Evolutionary conservation across 1,140 invertebrate genomes (phyloP), one percentile per base, ranked within the genome.

Genomic region (Microplitis demolitor): DNA sequence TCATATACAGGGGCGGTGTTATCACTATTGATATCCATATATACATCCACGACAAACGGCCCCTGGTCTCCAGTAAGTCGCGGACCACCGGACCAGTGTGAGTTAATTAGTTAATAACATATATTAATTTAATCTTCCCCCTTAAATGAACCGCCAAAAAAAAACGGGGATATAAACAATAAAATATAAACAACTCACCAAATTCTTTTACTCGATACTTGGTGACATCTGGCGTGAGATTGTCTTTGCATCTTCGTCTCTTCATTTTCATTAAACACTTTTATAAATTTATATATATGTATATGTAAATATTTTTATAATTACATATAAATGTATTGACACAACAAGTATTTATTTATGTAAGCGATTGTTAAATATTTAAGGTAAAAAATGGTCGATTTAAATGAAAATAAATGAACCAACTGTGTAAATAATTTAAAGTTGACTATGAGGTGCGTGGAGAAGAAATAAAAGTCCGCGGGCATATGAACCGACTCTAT

Each of bases 1-100:
- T 68, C n/a, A 62, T 51, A 33, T 34, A 62, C 77, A 81, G 76
- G 76, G 79, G 76, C 78, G 77, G 73, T 75, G 76, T 84, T 84
- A 85, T 85, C 84, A 80, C 75, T 80, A 45, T 77, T 80, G 83
- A 84, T 84, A 84, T 82, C 77, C 79, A 73, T 82, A 83, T 84
- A 84, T 83, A 80, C 79, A 82, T 81, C 72, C 78, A 76, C 76
- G 75, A 80, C 80, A 67, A 78, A 39, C 77, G 78, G 78, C 74
- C 75, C 72, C 71, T 73, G 78, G 79, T 80, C 80, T 80, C 78
- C 81, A 83, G 79, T 83, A 74, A 80, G 74, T 81, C 79, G 78
- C 83, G 77, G 74, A 83, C 79, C 78, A 81, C 76, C 83, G 78
- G 67, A 69, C 76, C 77, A 78, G 78, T 82, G 78, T 82, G 79